Percentiles rank a stretch among this genome's conserved stretches.
phyloP scores from a whole-genome alignment of 2,113 vertebrate species.

The Erpornis zantholeuca region DNA sequence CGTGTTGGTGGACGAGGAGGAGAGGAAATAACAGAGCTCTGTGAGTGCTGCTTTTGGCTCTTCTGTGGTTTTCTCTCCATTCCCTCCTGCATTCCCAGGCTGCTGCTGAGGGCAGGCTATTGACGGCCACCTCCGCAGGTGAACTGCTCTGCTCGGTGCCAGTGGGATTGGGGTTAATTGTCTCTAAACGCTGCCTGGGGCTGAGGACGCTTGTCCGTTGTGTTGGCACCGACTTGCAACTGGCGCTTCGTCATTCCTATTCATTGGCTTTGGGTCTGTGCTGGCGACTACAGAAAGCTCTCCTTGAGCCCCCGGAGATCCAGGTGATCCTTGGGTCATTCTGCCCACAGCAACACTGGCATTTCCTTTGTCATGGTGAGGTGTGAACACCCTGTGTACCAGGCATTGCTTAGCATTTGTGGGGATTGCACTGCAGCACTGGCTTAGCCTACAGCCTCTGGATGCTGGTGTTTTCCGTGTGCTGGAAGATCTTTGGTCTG shows the following conservation, averaged over 20 bases:
- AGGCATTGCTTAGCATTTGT: background rate
- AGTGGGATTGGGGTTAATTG: background rate
- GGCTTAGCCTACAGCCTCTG: background rate
- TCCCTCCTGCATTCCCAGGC: background rate
- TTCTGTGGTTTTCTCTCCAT: background rate
- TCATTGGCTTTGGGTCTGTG: background rate
- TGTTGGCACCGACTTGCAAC: background rate
- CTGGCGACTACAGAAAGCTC: background rate
- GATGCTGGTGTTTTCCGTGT: background rate
- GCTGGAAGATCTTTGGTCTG: background rate
- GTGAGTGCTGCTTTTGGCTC: background rate
- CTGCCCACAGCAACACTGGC: background rate
- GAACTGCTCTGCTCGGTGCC: background rate
- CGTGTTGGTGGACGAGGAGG: background rate
- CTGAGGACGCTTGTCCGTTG: background rate
- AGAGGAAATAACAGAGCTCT: background rate
- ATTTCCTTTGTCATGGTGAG: background rate
- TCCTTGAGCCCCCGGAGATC: background rate
- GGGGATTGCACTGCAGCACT: background rate
- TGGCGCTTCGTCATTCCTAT: background rate
- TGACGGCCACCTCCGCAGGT: background rate
- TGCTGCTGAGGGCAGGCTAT: background rate
- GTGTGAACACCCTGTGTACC: too few relatives aligned
- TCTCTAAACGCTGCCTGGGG: background rate
- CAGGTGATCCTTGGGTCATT: background rate